Evolutionary conservation across 2,113 vertebrate genomes (phyloP), one percentile per base, ranked within the genome.

Genomic region (Garra rufa): DNA sequence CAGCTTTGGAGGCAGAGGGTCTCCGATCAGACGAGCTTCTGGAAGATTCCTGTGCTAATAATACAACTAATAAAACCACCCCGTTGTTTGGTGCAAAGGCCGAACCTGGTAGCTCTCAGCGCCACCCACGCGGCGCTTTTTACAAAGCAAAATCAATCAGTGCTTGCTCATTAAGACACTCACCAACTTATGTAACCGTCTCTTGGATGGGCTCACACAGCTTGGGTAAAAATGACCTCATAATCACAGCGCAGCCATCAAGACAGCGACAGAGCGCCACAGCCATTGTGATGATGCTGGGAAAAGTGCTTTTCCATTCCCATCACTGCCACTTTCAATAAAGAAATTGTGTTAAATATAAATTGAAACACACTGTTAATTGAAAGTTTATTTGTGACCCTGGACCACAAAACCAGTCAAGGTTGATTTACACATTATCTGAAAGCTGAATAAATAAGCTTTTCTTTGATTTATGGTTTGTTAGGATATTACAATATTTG

Each of bases 91-190:
- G 82, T 74, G 44, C 63, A 52, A 69, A 46, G 80, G 44, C 83
- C 76, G 82, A 88, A 84, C 88, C 82, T 79, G 80, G 73, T 70
- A 69, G 71, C 7, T 76, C 76, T 85, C 76, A 24, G 86, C 26
- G 76, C 80, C 88, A 81, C 84, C 86, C 87, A 91, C 87, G 85
- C 85, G 55, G 76, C 83, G 79, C 85, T 82, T 88, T 89, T 89
- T 87, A 86, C 87, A 84, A 83, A 80, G 77, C 91, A 86, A 92
- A 94, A 91, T 95, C 94, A 93, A 94, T 95, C 95, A 95, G 91
- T 94, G 93, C 90, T 93, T 91, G 92, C 93, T 94, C 93, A 95
- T 95, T 95, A 95, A 92, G 94, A 94, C 91, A 92, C 93, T 94
- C 93, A 92, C 91, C 92, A 93, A 94, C 92, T 94, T 93, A 91